Evolutionary conservation across 2,888 invertebrate genomes (phyloP).

Genomic region (Scaptomyza polygonia): DNA sequence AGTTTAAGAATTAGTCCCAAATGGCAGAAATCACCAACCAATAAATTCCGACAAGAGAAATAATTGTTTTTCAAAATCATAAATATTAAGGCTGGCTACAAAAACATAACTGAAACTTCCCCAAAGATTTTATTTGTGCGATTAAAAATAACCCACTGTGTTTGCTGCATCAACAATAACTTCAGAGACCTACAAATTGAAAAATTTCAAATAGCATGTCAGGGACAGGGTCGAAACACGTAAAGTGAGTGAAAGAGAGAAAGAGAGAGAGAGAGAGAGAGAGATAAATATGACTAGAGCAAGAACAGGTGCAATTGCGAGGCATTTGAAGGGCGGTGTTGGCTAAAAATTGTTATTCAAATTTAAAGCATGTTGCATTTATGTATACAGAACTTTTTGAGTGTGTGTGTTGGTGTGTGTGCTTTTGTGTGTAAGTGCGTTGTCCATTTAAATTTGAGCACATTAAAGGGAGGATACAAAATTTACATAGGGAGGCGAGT

Average conservation of each 20-base stretch:
- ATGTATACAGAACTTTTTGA: conserved; percentile 14
- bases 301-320: conserved; percentile 24
- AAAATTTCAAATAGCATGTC: conserved; percentile 59
- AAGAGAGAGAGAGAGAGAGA: background rate
- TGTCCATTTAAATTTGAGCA: conserved; percentile 70
- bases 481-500: conserved; percentile 48
- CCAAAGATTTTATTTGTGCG: background rate
- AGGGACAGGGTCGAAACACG: conserved; percentile 15
- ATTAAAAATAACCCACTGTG: conserved; percentile 14
- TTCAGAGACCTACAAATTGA: conserved; percentile 48
- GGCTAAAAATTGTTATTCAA: conserved; percentile 49
- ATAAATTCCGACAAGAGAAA: background rate
- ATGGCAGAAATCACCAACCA: background rate
- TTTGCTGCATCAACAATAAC: conserved; percentile 17
- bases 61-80: background rate
- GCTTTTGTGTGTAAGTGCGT: conserved; percentile 25
- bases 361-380: conserved; percentile 62
- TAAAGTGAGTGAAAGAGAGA: background rate
- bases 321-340: conserved; percentile 32
- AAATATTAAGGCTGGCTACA: background rate
- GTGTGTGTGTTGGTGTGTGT: background rate
- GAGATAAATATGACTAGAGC: too few species aligned
- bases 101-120: background rate
- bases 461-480: conserved; percentile 60
- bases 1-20: background rate